Percentiles rank a stretch among this genome's conserved stretches.
Conservation (phyloP, 2,888 invertebrate genomes). For the Stenodera caucasica region DNA sequence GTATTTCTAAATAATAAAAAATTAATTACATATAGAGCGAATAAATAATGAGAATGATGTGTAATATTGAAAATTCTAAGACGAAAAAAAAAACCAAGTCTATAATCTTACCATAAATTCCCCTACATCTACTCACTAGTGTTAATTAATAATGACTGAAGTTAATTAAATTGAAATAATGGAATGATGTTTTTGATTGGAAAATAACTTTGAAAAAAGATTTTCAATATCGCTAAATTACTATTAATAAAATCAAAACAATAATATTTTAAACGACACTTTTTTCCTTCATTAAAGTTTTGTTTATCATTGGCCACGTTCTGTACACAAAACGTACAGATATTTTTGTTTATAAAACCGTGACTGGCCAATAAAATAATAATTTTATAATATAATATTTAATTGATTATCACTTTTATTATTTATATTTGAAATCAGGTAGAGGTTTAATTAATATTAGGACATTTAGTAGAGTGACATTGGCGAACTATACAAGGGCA, state of each 20-base stretch:
- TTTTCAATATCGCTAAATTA: neutral
- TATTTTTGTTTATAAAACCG: neutral
- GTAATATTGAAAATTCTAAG: neutral
- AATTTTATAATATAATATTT: too few species aligned
- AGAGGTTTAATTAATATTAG: neutral
- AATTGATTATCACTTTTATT: too few species aligned
- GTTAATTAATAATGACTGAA: neutral
- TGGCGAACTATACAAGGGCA: neutral
- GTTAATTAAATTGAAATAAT: neutral
- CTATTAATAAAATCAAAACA: neutral
- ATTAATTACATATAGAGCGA: neutral
- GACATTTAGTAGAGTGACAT: neutral
- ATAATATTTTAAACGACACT: neutral
- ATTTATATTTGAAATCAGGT: neutral
- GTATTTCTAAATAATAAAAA: neutral
- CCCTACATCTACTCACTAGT: neutral
- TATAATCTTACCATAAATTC: neutral
- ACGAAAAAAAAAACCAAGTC: neutral
- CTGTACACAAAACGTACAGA: neutral
- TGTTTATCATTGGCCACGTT: neutral
- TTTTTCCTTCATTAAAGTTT: neutral
- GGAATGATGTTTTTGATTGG: too few species aligned
- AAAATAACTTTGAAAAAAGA: neutral
- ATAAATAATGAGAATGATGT: neutral
- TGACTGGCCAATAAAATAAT: neutral